These are phyloP conservation scores for Adrianichthys oophorus DNA, from an alignment of 2,797 vertebrate species.

Conservation along the genomic window DNA sequence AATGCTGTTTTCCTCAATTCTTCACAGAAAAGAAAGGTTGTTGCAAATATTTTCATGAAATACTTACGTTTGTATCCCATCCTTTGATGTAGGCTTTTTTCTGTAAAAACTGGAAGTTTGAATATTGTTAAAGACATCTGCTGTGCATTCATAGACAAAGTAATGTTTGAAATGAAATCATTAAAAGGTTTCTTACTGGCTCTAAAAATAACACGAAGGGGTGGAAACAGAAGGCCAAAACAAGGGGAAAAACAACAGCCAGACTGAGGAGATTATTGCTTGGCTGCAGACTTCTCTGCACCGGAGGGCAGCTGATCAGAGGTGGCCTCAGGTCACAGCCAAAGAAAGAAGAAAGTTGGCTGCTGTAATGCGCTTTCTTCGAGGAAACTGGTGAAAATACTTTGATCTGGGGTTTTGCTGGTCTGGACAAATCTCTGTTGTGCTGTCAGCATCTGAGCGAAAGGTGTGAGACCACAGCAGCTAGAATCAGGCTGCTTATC, in stretches of 20 bases:
- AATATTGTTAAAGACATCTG: too few relatives aligned
- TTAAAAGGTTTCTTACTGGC: neutral
- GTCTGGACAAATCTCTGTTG: slow-evolving; percentile 7
- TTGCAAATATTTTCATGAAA: too few relatives aligned
- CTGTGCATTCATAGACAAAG: too few relatives aligned
- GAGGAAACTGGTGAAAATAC: slow-evolving; percentile 7
- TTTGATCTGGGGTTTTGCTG: neutral
- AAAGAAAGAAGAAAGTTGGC: slow-evolving; percentile 1
- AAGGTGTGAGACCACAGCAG: neutral
- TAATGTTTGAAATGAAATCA: too few relatives aligned
- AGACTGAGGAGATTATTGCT: slow-evolving; percentile 45
- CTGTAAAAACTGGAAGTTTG: too few relatives aligned
- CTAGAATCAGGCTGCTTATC: slow-evolving; percentile 1
- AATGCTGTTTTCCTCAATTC: too few relatives aligned
- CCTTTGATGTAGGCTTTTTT: too few relatives aligned
- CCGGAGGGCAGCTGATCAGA: slow-evolving; percentile 30
- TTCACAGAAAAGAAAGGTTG: too few relatives aligned
- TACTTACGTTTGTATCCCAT: too few relatives aligned
- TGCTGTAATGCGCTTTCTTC: neutral
- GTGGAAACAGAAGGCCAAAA: slow-evolving; percentile 24
- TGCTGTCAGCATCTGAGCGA: slow-evolving; percentile 4
- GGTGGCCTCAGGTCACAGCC: slow-evolving; percentile 33
- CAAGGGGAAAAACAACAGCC: slow-evolving; percentile 34
- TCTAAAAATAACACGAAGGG: slow-evolving; percentile 61
- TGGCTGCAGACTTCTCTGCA: slow-evolving; percentile 20